These are phyloP conservation scores for Xylocopa sonorina DNA, from an alignment of 1,140 invertebrate genomes.

Conservation along the genomic window DNA sequence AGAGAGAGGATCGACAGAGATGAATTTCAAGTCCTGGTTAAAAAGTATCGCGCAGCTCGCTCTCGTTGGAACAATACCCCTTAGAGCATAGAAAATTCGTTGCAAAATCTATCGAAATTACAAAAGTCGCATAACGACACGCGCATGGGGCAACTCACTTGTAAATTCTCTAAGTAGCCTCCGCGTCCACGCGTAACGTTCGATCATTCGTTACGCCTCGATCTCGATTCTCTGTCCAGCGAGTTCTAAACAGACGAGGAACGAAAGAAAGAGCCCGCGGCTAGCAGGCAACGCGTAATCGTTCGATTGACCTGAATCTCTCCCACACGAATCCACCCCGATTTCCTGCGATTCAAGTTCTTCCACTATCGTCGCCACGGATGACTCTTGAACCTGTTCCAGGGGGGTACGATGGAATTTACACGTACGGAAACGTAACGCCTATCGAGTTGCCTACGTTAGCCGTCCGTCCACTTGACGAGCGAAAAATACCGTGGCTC, in stretches of 20 bases:
- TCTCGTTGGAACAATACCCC: no score
- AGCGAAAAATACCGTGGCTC: slow-evolving; percentile 43
- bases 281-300: not conserved
- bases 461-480: not conserved
- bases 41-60: no score
- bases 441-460: slow-evolving; percentile 40
- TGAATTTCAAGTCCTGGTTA: slow-evolving; percentile 2
- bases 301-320: slow-evolving; percentile 15
- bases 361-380: not conserved
- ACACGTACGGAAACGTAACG: not conserved
- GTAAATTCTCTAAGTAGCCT: not conserved
- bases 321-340: not conserved
- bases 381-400: not conserved
- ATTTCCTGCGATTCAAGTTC: slow-evolving; percentile 6
- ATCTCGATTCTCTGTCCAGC: not conserved
- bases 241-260: not conserved
- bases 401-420: not conserved
- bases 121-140: no score
- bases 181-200: not conserved
- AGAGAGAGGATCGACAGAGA: not conserved
- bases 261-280: not conserved
- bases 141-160: no score
- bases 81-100: no score
- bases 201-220: not conserved
- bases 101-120: no score